Percentiles rank a stretch among this genome's conserved stretches.
phyloP scores from a whole-genome alignment of 2,797 vertebrate species.

The Hydrophis major region DNA sequence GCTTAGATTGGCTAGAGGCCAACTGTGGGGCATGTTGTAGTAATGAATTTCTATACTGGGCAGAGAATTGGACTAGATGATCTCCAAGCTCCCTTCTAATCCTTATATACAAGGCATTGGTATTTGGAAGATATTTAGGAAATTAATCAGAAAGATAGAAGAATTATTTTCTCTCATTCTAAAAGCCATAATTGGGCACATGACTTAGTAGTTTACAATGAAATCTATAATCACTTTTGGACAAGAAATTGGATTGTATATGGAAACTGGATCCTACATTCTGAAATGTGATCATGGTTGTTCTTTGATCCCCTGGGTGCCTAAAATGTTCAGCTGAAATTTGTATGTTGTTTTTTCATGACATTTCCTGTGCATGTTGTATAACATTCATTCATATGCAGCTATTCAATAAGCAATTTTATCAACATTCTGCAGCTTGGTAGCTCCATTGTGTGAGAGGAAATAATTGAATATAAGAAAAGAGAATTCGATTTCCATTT shows the following conservation, averaged over 20 bases:
- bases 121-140: neutral
- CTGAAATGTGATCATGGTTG: neutral
- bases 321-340: neutral
- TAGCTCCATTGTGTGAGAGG: neutral
- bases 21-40: neutral
- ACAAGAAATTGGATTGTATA: neutral
- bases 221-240: neutral
- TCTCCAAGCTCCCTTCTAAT: neutral
- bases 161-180: neutral
- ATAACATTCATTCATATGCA: no score
- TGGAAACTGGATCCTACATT: neutral
- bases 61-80: neutral
- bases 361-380: neutral
- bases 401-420: neutral
- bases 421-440: neutral
- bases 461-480: neutral
- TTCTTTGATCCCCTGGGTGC: neutral
- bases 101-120: neutral
- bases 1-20: neutral
- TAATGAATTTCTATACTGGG: neutral
- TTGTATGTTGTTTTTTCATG: neutral
- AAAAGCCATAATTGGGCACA: neutral
- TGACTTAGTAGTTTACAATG: neutral
- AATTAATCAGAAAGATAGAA: neutral
- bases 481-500: neutral